Conservation (phyloP, 2,888 invertebrate species). For the Idaea aversata region DNA sequence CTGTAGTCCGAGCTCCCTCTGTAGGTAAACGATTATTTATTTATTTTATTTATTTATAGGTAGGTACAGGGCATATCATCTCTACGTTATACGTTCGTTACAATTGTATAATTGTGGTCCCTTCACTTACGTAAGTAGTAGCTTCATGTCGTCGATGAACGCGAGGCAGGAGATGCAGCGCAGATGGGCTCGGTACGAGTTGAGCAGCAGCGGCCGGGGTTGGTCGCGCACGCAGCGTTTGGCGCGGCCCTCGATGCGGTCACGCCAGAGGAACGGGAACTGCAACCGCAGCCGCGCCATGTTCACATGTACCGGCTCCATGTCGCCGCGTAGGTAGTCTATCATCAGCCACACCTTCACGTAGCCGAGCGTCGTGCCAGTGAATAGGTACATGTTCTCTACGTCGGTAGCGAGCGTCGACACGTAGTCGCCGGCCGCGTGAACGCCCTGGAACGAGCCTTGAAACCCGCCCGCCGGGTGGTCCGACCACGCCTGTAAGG, state of each 20-base stretch:
- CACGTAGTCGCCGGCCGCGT: slow-evolving; percentile 83
- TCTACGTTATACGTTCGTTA: no score
- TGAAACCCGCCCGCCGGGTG: slow-evolving; percentile 87
- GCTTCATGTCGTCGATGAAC: slow-evolving; percentile 83
- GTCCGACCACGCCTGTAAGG: slow-evolving; percentile 90
- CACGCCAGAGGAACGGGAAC: slow-evolving; percentile 87
- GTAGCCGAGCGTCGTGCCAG: slow-evolving; percentile 86
- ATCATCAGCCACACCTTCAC: slow-evolving; percentile 89
- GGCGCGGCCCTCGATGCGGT: slow-evolving; percentile 84
- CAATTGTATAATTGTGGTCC: background rate
- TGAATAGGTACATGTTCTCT: slow-evolving; percentile 85
- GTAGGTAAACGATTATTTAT: slow-evolving; percentile 8
- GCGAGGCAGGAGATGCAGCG: slow-evolving; percentile 84
- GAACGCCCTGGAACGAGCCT: slow-evolving; percentile 84
- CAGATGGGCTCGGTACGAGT: slow-evolving; percentile 86
- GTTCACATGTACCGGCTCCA: slow-evolving; percentile 75
- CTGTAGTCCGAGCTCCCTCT: slow-evolving; percentile 86
- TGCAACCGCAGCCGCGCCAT: slow-evolving; percentile 83
- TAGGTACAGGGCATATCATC: background rate
- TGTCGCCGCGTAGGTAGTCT: slow-evolving; percentile 79
- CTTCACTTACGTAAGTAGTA: slow-evolving; percentile 82
- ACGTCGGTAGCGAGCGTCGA: slow-evolving; percentile 85
- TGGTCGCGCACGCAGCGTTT: slow-evolving; percentile 83
- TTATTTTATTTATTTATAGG: no score
- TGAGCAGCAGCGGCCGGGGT: slow-evolving; percentile 83